Evolutionary conservation across 2,797 vertebrate genomes (phyloP), one percentile per base, ranked within the genome.

Genomic region (Rhinella marina): DNA sequence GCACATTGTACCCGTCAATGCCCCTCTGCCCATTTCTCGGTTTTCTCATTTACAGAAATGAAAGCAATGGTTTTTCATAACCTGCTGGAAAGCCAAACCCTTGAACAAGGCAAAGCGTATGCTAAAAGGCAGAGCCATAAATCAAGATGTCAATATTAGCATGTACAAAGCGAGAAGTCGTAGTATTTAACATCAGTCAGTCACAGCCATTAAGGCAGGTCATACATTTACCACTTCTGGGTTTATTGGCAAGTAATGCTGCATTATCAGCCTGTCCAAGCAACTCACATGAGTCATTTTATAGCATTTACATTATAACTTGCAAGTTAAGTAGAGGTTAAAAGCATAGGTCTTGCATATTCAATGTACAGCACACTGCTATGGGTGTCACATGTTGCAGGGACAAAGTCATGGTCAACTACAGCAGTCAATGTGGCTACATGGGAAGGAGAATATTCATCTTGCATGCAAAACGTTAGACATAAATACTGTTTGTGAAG

Each of bases 111-210:
- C 27, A 41, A 41, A 41, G 41, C 7, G 7, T 16, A 72, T 16
- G 23, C 81, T 54, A 10, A 4, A 21, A 29, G 48, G 11, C 57
- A 61, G 9, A 7, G 23, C 41, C 66, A 78, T 86, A 86, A 54
- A 52, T 86, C 75, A 78, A 78, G 32, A 29, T 79, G 84, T 14
- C 84, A 78, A 86, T 80, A 70, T 80, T 61, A 29, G 11, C 29
- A 17, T 54, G 13, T 52, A 76, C 48, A 54, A 54, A 52, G 17
- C 32, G 27, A 32, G 25, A 70, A 70, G 32, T 50, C 70, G 25
- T 79, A n/a, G 27, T 50, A 56, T 56, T 52, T 72, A 52, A 68
- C 50, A 72, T 72, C 68, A 70, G 50, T 41, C 68, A 70, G 50
- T 41, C 25, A 41, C 52, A 66, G 48, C 27, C 13, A 59, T 86